Percentiles rank a stretch among this genome's conserved stretches.
These are phyloP conservation scores for Sceloporus undulatus DNA, from an alignment of 2,113 vertebrate genomes.

Conservation along the genomic window DNA sequence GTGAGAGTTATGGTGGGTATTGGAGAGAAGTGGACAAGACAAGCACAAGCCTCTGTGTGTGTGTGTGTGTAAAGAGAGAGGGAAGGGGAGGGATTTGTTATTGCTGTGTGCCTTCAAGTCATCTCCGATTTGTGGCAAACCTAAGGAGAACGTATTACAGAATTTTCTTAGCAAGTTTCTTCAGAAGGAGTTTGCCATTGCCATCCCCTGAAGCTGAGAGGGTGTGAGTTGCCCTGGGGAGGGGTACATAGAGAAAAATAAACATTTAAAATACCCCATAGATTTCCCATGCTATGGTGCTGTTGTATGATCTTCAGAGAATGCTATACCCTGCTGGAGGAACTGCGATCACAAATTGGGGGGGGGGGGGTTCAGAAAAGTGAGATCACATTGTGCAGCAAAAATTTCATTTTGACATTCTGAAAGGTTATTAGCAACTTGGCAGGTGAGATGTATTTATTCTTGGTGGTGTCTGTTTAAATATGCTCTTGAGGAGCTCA, in stretches of 20 bases:
- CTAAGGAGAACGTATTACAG: no score
- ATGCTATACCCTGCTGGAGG: background rate
- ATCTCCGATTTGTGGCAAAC: no score
- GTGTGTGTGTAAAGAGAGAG: background rate
- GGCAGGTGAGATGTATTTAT: constrained; percentile 26
- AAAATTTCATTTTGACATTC: constrained; percentile 7
- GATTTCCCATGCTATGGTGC: background rate
- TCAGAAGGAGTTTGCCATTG: no score
- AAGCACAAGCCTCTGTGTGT: background rate
- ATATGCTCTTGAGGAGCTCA: background rate
- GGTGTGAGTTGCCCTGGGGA: no score
- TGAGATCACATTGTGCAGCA: background rate
- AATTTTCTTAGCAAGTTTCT: no score
- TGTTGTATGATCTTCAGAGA: background rate
- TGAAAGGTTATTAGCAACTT: constrained; percentile 24
- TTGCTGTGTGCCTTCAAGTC: no score
- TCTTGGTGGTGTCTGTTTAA: background rate
- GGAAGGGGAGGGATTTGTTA: no score
- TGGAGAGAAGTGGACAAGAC: background rate
- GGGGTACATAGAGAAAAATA: background rate
- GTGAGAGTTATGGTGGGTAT: no score
- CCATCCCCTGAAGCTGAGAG: no score
- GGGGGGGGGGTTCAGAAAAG: background rate
- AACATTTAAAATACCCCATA: background rate
- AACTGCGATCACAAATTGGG: no score